Evolutionary conservation across 2,888 invertebrate species (phyloP), one percentile per base, ranked within the genome.

Genomic region (Drosophila colorata): DNA sequence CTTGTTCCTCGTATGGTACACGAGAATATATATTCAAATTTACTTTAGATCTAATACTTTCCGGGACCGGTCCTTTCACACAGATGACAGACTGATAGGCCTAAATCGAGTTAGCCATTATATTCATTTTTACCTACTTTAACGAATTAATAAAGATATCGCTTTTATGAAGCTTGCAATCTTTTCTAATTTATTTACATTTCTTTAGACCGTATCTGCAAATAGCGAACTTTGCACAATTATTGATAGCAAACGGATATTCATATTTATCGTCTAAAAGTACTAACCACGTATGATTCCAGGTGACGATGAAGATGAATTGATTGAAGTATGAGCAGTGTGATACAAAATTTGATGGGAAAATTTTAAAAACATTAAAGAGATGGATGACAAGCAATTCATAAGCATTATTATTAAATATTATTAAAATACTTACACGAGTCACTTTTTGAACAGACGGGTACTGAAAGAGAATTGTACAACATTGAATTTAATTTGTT

Each of bases 361-460:
- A 74, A 57, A 56, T 67, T 60, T 71, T 63, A 55, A 80, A 47
- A 68, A 66, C 48, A 69, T 52, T 72, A 69, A 57, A 60, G 44
- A 70, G 37, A 78, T 57, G 60, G 53, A 78, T 80, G 68, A 67
- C 68, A 63, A 66, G 78, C 78, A 51, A 28, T 14, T 47, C 28
- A 49, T 66, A 49, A 48, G 43, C 25, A 18, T 14, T 35, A 43
- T 8, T 48, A 41, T 9, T 18, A 25, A n/a, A 13, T 4, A 2
- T 35, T 31, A 37, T 46, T 20, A 38, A 51, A 60, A 55, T 82
- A 90, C 89, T 90, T 90, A 90, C 89, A 44, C 90, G 90, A 64
- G 90, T 76, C 56, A 87, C 87, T 74, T 72, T 87, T 48, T 82
- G 72, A 59, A 80, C 74, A 46, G 87, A 72, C 46, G 90, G 90